These are phyloP conservation scores for Olivierus martensii DNA, from an alignment of 1,140 invertebrate species.

Conservation along the genomic window DNA sequence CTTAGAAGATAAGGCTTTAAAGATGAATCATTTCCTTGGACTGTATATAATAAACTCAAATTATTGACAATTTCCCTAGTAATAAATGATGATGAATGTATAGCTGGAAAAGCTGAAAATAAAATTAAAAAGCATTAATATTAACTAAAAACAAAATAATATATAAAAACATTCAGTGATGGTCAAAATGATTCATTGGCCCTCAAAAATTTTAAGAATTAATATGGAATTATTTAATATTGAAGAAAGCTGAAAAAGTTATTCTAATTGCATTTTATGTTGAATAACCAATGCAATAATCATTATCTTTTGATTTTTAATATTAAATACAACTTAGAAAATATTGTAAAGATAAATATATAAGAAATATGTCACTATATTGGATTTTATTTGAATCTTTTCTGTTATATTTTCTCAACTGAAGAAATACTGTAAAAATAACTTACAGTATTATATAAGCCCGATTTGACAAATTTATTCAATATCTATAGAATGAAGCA, in stretches of 20 bases:
- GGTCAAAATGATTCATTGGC: not conserved
- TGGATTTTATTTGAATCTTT: no score
- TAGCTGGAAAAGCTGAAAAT: constrained; percentile 32
- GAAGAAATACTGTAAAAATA: no score
- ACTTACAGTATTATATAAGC: no score
- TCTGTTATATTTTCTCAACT: no score
- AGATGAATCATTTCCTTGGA: constrained; percentile 27
- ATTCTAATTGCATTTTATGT: no score
- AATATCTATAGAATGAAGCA: no score
- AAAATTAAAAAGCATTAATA: constrained; percentile 7
- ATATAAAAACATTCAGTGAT: not conserved
- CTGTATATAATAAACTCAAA: constrained; percentile 37
- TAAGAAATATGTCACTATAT: no score
- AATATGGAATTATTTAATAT: not conserved
- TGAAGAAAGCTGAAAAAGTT: not conserved
- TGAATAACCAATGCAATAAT: no score
- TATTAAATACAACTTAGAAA: no score
- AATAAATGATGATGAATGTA: constrained; percentile 33
- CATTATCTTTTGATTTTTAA: no score
- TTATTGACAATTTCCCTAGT: constrained; percentile 33
- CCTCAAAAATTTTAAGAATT: not conserved
- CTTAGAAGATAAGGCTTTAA: constrained; percentile 38
- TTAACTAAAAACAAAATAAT: not conserved
- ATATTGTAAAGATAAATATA: no score
- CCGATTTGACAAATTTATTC: no score